Percentiles rank a stretch among this genome's conserved stretches.
These are phyloP conservation scores for Epinotia demarniana DNA, from an alignment of 2,888 invertebrate species.

Conservation along the genomic window DNA sequence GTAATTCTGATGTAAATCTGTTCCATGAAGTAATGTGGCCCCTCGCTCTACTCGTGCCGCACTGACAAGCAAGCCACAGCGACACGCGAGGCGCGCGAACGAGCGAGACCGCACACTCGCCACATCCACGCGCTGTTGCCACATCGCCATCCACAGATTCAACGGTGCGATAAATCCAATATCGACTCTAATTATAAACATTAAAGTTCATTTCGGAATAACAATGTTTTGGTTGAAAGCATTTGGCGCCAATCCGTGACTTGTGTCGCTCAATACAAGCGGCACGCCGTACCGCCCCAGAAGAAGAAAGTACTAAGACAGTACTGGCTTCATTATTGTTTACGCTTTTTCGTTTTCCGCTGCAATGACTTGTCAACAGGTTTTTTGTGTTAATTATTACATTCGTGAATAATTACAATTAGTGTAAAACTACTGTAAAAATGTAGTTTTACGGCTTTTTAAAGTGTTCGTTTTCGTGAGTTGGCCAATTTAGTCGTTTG, in stretches of 20 bases:
- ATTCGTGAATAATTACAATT: slow-evolving; percentile 56
- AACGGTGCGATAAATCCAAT: neutral
- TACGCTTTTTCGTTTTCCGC: neutral
- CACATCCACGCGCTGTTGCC: slow-evolving; percentile 56
- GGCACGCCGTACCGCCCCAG: neutral
- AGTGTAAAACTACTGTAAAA: slow-evolving; percentile 47
- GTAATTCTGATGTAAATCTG: neutral
- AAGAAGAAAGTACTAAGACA: neutral
- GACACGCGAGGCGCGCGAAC: slow-evolving; percentile 41
- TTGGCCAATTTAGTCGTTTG: slow-evolving; percentile 2
- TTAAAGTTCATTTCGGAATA: slow-evolving; percentile 14
- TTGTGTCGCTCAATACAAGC: slow-evolving; percentile 51
- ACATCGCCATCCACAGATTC: slow-evolving; percentile 47
- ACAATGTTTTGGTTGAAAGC: neutral
- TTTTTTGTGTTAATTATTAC: slow-evolving; percentile 59
- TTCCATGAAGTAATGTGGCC: neutral
- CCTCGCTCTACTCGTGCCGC: slow-evolving; percentile 1
- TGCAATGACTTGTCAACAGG: slow-evolving; percentile 58
- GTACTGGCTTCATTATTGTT: neutral
- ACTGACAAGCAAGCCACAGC: slow-evolving; percentile 30
- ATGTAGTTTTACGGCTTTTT: slow-evolving; percentile 36
- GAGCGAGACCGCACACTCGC: slow-evolving; percentile 52
- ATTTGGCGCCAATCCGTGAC: slow-evolving; percentile 45
- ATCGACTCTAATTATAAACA: neutral
- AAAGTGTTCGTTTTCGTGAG: slow-evolving; percentile 29